Evolutionary conservation across 2,797 vertebrate species (phyloP), one percentile per base, ranked within the genome.

Genomic region (Leucoraja ocellata): DNA sequence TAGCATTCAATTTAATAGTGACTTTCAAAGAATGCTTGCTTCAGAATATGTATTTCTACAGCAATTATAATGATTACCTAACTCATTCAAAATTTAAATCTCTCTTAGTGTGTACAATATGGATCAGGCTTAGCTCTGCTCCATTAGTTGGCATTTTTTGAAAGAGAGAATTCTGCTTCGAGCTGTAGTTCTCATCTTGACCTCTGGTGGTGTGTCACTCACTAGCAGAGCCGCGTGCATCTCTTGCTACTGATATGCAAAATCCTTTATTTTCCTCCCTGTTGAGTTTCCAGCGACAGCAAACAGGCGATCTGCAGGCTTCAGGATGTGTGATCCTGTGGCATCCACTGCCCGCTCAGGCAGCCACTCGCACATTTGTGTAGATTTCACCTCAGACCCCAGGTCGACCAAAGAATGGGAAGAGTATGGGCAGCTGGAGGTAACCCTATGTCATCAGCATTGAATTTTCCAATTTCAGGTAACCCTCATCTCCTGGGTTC

Each of bases 131-230:
- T 16, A 88, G 61, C 68, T 88, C 61, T 88, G 84, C 46, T 25
- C 46, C 39, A 88, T 88, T 65, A 65, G 84, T 7, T 36, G 16
- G 28, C 84, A 46, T 46, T 68, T 88, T 68, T n/a, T 18, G n/a
- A 18, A 88, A 16, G 68, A 8, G n/a, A 88, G 54, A 65, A 21
- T 21, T 3, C n/a, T 36, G 63, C 61, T n/a, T 65, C 14, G 9
- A 88, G 84, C 84, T 68, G n/a, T 16, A 68, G 61, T 88, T 88
- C 84, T 88, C 84, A 68, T 88, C 84, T 68, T 18, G n/a, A 65
- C 28, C 63, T 88, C 36, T 88, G 2, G 3, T 6, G 13, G 14
- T 0, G 14, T 61, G 61, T 88, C 84, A 88, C 61, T 88, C 84
- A 68, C 84, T 65, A 8, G n/a, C n/a, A 18, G n/a, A 18, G 65